Percentiles rank a stretch among this genome's conserved stretches.
Conservation (phyloP, 23 tunicate genomes). For the Botrylloides violaceus region DNA sequence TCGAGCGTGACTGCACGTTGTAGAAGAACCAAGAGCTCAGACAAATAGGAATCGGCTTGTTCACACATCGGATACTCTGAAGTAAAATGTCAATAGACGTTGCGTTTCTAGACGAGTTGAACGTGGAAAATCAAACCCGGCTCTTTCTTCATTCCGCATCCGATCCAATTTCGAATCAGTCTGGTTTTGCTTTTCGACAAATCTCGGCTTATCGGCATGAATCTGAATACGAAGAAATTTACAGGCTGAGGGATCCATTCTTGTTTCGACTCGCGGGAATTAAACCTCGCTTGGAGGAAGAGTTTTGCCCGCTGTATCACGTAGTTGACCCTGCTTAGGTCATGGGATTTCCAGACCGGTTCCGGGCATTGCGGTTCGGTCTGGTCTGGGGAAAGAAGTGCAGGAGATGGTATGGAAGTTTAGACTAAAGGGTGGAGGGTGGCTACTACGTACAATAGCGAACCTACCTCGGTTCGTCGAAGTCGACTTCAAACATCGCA, state of each 20-base stretch:
- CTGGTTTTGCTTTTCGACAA: slow-evolving; percentile 33
- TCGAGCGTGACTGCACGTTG: slow-evolving; percentile 32
- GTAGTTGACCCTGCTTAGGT: too few species aligned
- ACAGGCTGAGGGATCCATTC: too few species aligned
- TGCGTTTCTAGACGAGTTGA: background rate
- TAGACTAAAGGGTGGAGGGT: too few species aligned
- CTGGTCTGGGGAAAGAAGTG: too few species aligned
- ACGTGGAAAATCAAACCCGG: too few species aligned
- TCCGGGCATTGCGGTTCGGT: too few species aligned
- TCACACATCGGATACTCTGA: background rate
- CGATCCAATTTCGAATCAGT: slow-evolving; percentile 43
- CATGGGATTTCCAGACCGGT: too few species aligned
- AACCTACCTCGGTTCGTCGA: slow-evolving; percentile 36
- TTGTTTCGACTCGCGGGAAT: too few species aligned
- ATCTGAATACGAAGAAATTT: slow-evolving; percentile 26
- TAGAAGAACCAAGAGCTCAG: background rate
- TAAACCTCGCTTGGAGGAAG: too few species aligned
- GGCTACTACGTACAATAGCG: too few species aligned
- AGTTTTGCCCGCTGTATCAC: too few species aligned
- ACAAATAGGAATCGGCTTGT: background rate
- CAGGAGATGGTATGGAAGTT: too few species aligned
- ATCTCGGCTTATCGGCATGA: slow-evolving; percentile 46
- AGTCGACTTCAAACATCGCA: slow-evolving; percentile 41
- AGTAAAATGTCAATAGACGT: background rate
- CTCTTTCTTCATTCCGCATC: slow-evolving; percentile 46